Conservation (phyloP, 1,140 invertebrate species). For the Galleria mellonella region DNA sequence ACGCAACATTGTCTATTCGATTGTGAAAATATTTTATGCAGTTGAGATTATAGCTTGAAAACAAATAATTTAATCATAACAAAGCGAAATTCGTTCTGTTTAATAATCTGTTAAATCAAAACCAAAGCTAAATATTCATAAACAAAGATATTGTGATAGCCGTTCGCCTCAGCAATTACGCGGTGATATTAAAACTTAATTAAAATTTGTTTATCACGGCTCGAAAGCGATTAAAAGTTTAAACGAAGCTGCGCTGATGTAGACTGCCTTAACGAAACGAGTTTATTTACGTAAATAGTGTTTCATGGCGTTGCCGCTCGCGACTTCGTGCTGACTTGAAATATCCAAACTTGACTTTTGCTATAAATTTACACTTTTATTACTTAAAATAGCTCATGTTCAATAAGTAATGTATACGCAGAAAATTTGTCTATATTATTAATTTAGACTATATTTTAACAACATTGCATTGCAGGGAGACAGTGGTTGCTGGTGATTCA, state of each 20-base stretch:
- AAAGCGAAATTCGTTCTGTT: too few species aligned
- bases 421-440: too few species aligned
- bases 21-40: too few species aligned
- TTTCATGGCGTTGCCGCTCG: conserved; percentile 25
- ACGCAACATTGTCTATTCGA: too few species aligned
- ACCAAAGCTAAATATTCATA: conserved; percentile 51
- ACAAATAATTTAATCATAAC: too few species aligned
- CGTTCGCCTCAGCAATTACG: conserved; percentile 61
- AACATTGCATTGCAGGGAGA: too few species aligned
- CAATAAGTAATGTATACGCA: too few species aligned
- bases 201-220: conserved; percentile 72
- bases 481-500: too few species aligned
- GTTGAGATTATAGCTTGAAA: too few species aligned
- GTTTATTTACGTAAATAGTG: conserved; percentile 59
- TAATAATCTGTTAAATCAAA: not conserved
- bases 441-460: too few species aligned
- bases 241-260: conserved; percentile 64
- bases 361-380: not conserved
- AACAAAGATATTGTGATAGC: conserved; percentile 63
- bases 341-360: conserved; percentile 5
- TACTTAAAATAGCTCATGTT: not conserved
- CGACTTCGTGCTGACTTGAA: conserved; percentile 1
- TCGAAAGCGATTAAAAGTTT: conserved; percentile 72
- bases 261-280: conserved; percentile 59
- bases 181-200: conserved; percentile 72